These are phyloP conservation scores for Podarcis cretensis DNA, from an alignment of 2,113 vertebrate species.

Conservation along the genomic window DNA sequence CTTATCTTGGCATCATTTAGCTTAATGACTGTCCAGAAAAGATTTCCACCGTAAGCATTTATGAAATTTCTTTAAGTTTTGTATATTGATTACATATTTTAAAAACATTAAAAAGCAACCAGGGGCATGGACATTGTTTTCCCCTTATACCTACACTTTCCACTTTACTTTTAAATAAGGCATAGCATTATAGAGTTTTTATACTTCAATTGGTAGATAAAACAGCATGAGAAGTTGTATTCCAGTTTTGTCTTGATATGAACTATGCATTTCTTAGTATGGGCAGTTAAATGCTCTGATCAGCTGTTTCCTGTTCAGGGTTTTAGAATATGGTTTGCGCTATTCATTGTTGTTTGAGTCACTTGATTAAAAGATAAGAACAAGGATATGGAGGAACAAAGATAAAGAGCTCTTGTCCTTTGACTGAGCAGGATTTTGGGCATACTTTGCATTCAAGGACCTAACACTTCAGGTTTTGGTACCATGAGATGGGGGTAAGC, in stretches of 20 bases:
- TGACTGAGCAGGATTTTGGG: not conserved
- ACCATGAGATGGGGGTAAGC: not conserved
- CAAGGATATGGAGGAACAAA: not conserved
- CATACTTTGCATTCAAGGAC: not conserved
- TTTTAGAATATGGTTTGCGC: not conserved
- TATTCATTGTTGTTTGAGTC: constrained; percentile 27
- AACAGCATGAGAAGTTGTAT: constrained; percentile 5
- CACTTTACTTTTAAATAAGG: constrained; percentile 33
- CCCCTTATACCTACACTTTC: constrained; percentile 29
- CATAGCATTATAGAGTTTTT: not conserved
- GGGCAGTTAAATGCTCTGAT: not conserved
- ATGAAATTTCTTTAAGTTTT: not conserved
- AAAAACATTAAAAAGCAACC: constrained; percentile 4
- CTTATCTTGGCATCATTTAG: constrained; percentile 11
- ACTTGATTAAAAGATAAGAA: constrained; percentile 2
- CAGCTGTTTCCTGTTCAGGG: not conserved
- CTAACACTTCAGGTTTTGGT: not conserved
- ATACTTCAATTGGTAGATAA: constrained; percentile 1
- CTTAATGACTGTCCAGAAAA: constrained; percentile 51
- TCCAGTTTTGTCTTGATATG: not conserved
- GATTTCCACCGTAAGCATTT: not conserved
- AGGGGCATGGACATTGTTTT: constrained; percentile 46
- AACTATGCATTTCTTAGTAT: not conserved
- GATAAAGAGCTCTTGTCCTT: not conserved
- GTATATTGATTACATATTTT: constrained; percentile 50